Evolutionary conservation across 2,797 vertebrate genomes (phyloP).

Genomic region (Apogon talboti): DNA sequence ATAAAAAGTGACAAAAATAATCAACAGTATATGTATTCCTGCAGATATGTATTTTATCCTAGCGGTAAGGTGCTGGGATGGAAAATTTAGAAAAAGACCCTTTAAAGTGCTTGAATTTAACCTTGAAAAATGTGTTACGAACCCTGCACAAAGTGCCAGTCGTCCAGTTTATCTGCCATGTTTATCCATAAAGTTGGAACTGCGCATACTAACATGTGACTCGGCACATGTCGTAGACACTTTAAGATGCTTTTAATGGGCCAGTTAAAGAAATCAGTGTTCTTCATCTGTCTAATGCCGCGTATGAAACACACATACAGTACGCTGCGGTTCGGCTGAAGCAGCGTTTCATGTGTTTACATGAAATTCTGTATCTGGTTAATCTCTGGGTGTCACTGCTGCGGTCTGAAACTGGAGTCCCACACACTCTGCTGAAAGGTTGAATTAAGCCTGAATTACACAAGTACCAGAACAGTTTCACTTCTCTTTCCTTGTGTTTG

Average conservation of each 20-base stretch:
- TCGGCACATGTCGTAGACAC: background rate
- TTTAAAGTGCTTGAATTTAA: too few species aligned
- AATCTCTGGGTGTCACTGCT: background rate
- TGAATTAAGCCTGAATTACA: conserved; percentile 2
- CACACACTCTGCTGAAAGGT: conserved; percentile 1
- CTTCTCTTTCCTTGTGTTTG: background rate
- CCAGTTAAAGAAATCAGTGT: conserved; percentile 9
- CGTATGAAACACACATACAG: too few species aligned
- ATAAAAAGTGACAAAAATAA: too few species aligned
- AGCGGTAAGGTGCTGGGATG: too few species aligned
- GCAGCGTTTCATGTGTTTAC: background rate
- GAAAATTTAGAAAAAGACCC: too few species aligned
- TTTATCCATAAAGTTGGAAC: too few species aligned
- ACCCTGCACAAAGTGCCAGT: too few species aligned
- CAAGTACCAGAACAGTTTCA: conserved; percentile 17
- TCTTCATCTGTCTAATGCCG: background rate
- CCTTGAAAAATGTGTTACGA: too few species aligned
- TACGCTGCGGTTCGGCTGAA: background rate
- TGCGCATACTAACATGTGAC: background rate
- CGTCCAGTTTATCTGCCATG: too few species aligned
- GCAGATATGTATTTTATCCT: too few species aligned
- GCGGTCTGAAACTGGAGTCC: background rate
- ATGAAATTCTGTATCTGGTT: background rate
- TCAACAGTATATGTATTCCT: too few species aligned
- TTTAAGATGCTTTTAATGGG: background rate